phyloP scores from a whole-genome alignment of 2,888 invertebrate species.

The Heliconius charithonia region DNA sequence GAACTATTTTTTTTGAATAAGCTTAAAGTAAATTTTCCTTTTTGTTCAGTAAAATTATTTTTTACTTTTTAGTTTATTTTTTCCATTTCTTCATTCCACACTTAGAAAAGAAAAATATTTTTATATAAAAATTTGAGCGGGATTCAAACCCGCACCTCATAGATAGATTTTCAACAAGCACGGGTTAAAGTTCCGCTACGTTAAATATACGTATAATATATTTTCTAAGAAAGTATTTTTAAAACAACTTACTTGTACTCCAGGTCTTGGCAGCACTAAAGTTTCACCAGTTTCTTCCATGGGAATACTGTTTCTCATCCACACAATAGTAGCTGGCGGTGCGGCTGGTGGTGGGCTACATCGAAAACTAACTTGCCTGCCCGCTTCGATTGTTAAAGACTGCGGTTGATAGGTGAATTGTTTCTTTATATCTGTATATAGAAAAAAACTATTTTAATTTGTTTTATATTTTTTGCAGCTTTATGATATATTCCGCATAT shows the following conservation, averaged over 20 bases:
- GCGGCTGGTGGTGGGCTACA: slow-evolving; percentile 94
- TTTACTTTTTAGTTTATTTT: too few species aligned
- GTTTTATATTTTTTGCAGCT: background rate
- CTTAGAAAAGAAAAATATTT: too few species aligned
- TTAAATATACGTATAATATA: too few species aligned
- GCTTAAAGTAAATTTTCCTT: too few species aligned
- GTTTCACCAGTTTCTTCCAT: slow-evolving; percentile 92
- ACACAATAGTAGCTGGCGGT: slow-evolving; percentile 92
- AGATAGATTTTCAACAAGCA: too few species aligned
- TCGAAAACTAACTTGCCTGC: slow-evolving; percentile 91
- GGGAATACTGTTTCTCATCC: slow-evolving; percentile 90
- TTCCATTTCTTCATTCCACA: too few species aligned
- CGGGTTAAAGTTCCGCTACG: too few species aligned
- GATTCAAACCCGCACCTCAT: too few species aligned
- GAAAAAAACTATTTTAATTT: background rate
- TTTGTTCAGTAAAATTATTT: too few species aligned
- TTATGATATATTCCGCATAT: too few species aligned
- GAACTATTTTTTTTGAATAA: too few species aligned
- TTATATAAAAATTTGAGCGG: too few species aligned
- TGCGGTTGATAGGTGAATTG: slow-evolving; percentile 94
- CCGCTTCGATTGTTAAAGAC: slow-evolving; percentile 91
- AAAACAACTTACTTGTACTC: slow-evolving; percentile 82
- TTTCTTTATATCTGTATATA: slow-evolving; percentile 90
- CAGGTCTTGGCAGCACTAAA: slow-evolving; percentile 92
- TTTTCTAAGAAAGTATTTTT: background rate